Conservation (phyloP, 2,113 vertebrate species). For the Pachypanchax playfairii region DNA sequence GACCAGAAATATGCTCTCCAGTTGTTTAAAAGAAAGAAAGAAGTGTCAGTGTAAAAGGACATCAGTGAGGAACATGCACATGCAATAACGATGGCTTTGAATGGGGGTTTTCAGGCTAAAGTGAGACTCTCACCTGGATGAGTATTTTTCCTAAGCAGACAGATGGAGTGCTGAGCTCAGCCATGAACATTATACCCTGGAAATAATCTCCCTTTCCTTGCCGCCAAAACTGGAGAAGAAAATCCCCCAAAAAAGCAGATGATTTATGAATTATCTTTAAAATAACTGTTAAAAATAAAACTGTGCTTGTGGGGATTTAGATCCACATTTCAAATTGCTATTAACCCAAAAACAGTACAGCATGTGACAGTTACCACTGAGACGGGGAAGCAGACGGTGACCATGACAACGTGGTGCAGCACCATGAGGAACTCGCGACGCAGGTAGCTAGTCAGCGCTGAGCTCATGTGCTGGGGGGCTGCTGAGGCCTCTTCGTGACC, state of each 20-base stretch:
- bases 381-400: constrained; percentile 90
- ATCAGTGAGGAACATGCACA: constrained; percentile 44
- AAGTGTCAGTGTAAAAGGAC: constrained; percentile 33
- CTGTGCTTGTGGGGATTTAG: neutral
- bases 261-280: no score
- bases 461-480: constrained; percentile 63
- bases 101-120: neutral
- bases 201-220: constrained; percentile 92
- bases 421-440: constrained; percentile 92
- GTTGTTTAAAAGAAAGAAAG: constrained; percentile 29
- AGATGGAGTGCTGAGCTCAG: constrained; percentile 92
- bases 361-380: constrained; percentile 85
- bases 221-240: constrained; percentile 88
- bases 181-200: constrained; percentile 91
- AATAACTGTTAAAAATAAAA: no score
- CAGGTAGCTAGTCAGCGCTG: constrained; percentile 82
- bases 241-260: constrained; percentile 6
- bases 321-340: neutral
- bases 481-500: constrained; percentile 81
- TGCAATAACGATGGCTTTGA: constrained; percentile 21
- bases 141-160: constrained; percentile 94
- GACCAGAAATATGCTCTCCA: constrained; percentile 36
- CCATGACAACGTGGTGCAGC: constrained; percentile 90
- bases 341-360: constrained; percentile 25
- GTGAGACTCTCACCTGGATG: constrained; percentile 83